These are phyloP conservation scores for Drosophila macrothrix DNA, from an alignment of 2,888 invertebrate species.

Conservation along the genomic window DNA sequence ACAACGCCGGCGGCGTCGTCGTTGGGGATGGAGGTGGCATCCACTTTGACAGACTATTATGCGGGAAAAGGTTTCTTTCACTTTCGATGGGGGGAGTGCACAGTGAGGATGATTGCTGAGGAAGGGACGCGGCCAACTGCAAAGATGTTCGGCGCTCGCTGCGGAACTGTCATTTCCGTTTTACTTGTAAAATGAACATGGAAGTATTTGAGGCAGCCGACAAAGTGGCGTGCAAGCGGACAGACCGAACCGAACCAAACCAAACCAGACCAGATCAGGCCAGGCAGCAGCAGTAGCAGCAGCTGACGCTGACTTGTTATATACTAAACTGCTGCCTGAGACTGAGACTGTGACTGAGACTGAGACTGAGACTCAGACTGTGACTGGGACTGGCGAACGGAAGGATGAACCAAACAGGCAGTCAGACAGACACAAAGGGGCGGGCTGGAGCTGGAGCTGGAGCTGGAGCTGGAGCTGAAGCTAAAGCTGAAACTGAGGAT, in stretches of 20 bases:
- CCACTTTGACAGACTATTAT: constrained; percentile 83
- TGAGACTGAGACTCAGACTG: constrained; percentile 19
- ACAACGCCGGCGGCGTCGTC: constrained; percentile 24
- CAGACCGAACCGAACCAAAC: constrained; percentile 35
- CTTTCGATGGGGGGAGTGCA: constrained; percentile 55
- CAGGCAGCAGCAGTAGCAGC: constrained; percentile 41
- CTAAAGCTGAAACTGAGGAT: constrained; percentile 4
- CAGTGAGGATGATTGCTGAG: constrained; percentile 4
- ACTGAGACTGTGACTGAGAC: constrained; percentile 10
- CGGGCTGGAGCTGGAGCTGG: constrained; percentile 24
- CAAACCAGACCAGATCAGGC: constrained; percentile 12
- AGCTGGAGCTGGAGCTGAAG: constrained; percentile 10
- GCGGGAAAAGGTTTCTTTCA: constrained; percentile 84
- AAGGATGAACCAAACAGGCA: constrained; percentile 69
- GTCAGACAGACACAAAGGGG: constrained; percentile 48
- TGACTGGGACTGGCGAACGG: constrained; percentile 56
- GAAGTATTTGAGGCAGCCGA: constrained; percentile 79
- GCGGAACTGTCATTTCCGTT: constrained; percentile 84
- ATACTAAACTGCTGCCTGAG: constrained; percentile 62
- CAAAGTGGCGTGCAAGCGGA: constrained; percentile 71
- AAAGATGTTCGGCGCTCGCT: constrained; percentile 73
- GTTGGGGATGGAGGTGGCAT: constrained; percentile 32
- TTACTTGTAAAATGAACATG: constrained; percentile 81
- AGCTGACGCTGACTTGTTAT: constrained; percentile 80
- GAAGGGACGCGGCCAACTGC: constrained; percentile 45